A percentile compares a stretch with the other conserved stretches of the same genome.
Conservation (phyloP, 2,113 vertebrate genomes). For the Bubo blakistoni region DNA sequence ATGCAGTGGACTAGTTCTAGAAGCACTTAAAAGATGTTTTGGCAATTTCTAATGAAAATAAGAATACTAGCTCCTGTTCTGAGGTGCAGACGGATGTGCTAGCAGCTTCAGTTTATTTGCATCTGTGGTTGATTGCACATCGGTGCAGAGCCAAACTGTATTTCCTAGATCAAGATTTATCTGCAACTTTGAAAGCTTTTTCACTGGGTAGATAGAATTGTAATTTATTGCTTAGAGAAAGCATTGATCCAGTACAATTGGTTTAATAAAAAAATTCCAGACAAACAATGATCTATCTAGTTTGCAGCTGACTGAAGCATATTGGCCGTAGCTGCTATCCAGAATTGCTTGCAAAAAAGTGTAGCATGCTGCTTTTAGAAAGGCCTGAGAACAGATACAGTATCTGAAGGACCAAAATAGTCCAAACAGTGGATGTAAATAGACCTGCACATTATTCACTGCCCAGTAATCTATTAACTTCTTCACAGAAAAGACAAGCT, state of each 20-base stretch:
- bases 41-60: background rate
- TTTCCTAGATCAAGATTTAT: conserved; percentile 46
- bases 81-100: background rate
- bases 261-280: conserved; percentile 72
- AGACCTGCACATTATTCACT: conserved; percentile 9
- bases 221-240: conserved; percentile 66
- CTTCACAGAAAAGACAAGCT: background rate
- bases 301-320: conserved; percentile 53
- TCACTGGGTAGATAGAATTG: conserved; percentile 36
- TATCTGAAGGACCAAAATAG: conserved; percentile 5
- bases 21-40: background rate
- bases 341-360: background rate
- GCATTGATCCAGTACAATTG: conserved; percentile 70
- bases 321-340: background rate
- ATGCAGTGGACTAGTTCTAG: conserved; percentile 33
- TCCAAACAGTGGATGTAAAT: conserved; percentile 13
- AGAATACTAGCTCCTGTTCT: background rate
- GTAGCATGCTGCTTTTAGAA: background rate
- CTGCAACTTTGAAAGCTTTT: conserved; percentile 42
- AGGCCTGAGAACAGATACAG: background rate
- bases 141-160: background rate
- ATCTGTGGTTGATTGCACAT: background rate
- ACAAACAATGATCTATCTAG: conserved; percentile 65
- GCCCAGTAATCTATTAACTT: conserved; percentile 27
- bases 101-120: conserved; percentile 15